Base-by-base conservation (phyloP, 1,140 invertebrate genomes). In the Zaprionus lachaisei region DNA sequence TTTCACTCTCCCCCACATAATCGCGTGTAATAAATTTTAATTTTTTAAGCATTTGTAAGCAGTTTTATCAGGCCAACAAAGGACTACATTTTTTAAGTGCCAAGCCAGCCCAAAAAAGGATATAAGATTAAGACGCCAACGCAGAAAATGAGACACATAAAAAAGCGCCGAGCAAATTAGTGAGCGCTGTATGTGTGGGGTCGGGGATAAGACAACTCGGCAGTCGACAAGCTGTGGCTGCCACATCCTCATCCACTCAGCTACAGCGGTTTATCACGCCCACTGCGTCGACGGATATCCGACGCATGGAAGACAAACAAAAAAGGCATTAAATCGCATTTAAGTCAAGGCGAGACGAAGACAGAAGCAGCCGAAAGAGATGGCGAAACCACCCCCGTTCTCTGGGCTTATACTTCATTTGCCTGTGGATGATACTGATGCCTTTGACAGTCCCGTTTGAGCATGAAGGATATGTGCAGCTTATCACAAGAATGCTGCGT, bases 11-110 rank as follows among this genome's bases (percentile, higher is more conserved):
- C 28, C 22, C 26, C 26, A 31, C 81, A 58, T 89, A 89, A 89
- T 89, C 84, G 81, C 84, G 55, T 89, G 83, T 90, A 90, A 91
- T 90, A 91, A 91, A 91, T 91, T 91, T 91, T 91, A 91, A 90
- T 83, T 91, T 91, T 91, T 85, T 81, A 89, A 91, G 82, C 89
- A 91, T 91, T 89, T 89, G 81, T 91, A 91, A 91, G 79, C 89
- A 89, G 49, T 91, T 91, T 91, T 91, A 91, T 91, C 89, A 64
- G 68, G 66, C 61, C 85, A 89, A 90, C 85, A 90, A 90, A 90
- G 79, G 79, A 71, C 81, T 71, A 82, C 79, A 76, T 60, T 84
- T 85, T 86, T 89, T 85, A 85, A 84, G 80, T 90, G 81, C 79
- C 85, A 80, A 89, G 80, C 74, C 81, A 83, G 80, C 68, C 78